A percentile compares a stretch with the other conserved stretches of the same genome.
These are phyloP conservation scores for Enteromius argenteus DNA, from an alignment of 2,797 vertebrate genomes.

Conservation along the genomic window DNA sequence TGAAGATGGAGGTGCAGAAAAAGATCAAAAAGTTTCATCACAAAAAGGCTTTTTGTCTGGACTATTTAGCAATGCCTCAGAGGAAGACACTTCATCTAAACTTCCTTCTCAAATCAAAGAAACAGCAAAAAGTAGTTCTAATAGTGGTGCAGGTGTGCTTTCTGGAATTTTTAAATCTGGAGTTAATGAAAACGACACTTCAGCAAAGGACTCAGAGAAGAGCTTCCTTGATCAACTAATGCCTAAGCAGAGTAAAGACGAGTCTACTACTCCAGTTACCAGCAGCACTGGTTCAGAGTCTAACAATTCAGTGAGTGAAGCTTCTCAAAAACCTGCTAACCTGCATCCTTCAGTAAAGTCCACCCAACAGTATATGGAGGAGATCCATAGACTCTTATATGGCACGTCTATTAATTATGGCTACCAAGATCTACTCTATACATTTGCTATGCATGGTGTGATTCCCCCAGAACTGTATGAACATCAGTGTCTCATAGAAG, in stretches of 20 bases:
- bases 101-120: slow-evolving; percentile 57
- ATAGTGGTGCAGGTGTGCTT: slow-evolving; percentile 65
- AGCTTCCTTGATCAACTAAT: slow-evolving; percentile 71
- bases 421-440: slow-evolving; percentile 81
- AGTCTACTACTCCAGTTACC: slow-evolving; percentile 53
- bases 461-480: slow-evolving; percentile 81
- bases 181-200: slow-evolving; percentile 55
- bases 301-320: slow-evolving; percentile 38
- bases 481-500: slow-evolving; percentile 82
- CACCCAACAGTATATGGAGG: slow-evolving; percentile 76
- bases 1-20: slow-evolving; percentile 72
- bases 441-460: slow-evolving; percentile 79
- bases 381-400: slow-evolving; percentile 80
- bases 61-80: slow-evolving; percentile 78
- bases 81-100: slow-evolving; percentile 73
- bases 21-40: slow-evolving; percentile 70
- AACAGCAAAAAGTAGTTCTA: slow-evolving; percentile 63
- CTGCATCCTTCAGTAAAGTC: slow-evolving; percentile 69
- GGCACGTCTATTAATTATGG: slow-evolving; percentile 78
- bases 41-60: slow-evolving; percentile 83
- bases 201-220: slow-evolving; percentile 71
- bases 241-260: slow-evolving; percentile 72
- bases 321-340: slow-evolving; percentile 31
- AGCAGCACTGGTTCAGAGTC: slow-evolving; percentile 49
- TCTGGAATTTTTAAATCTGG: slow-evolving; percentile 73